Evolutionary conservation across 2,888 invertebrate genomes (phyloP).

Genomic region (Clostera curtula): DNA sequence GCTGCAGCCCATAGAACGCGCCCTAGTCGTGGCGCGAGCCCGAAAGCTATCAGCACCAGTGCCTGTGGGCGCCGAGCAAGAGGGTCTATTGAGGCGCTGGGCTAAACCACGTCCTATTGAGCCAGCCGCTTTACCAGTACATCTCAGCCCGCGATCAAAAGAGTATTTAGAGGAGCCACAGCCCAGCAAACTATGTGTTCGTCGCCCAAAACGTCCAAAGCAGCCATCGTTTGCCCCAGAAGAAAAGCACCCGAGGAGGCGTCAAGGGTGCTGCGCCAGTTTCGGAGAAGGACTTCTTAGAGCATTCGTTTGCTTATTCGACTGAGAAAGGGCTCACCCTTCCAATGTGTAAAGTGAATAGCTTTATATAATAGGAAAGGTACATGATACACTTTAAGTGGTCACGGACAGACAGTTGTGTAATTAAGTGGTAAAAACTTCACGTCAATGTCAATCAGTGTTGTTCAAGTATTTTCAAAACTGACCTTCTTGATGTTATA

Average conservation of each 20-base stretch:
- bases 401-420: conserved; percentile 21
- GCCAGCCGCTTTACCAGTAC: conserved; percentile 59
- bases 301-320: conserved; percentile 71
- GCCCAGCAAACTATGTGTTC: conserved; percentile 49
- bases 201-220: conserved; percentile 52
- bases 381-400: conserved; percentile 2
- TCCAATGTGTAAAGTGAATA: conserved; percentile 16
- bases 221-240: conserved; percentile 59
- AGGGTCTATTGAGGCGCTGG: conserved; percentile 58
- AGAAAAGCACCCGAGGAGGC: conserved; percentile 44
- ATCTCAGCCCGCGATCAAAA: conserved; percentile 58
- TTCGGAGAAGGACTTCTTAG: conserved; percentile 67
- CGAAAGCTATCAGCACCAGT: conserved; percentile 57
- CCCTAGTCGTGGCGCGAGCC: conserved; percentile 57
- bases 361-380: background rate
- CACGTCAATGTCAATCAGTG: conserved; percentile 4
- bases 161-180: conserved; percentile 44
- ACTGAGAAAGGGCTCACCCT: conserved; percentile 39
- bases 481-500: conserved; percentile 9
- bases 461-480: conserved; percentile 15
- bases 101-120: conserved; percentile 54
- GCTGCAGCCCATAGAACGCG: conserved; percentile 62
- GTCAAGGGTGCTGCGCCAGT: conserved; percentile 67
- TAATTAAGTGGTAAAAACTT: conserved; percentile 16
- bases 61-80: conserved; percentile 63